phyloP scores from a whole-genome alignment of 2,888 invertebrate genomes.

The Thera obeliscata region DNA sequence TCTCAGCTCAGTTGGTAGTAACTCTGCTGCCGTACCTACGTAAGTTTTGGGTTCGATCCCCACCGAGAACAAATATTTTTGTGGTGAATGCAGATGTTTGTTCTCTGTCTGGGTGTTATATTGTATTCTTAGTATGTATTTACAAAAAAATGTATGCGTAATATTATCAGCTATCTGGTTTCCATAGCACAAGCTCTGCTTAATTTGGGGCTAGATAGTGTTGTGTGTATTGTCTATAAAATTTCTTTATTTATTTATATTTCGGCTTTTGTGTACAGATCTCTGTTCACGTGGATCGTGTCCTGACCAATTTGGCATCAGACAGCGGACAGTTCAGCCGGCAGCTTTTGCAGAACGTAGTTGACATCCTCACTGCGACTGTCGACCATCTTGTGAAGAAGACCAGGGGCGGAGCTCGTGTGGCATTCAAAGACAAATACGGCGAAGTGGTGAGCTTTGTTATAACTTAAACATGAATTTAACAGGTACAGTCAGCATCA shows the following conservation, averaged over 20 bases:
- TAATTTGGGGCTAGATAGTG: no score
- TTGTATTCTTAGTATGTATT: no score
- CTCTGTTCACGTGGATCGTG: constrained; percentile 74
- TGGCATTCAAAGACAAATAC: constrained; percentile 72
- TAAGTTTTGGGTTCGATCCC: no score
- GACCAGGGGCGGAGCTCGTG: constrained; percentile 55
- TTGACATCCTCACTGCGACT: constrained; percentile 79
- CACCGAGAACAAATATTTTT: no score
- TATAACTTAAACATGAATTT: not conserved
- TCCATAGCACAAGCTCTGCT: no score
- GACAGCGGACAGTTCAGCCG: constrained; percentile 84
- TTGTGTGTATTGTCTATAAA: no score
- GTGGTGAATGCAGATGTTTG: no score
- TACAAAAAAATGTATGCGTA: no score
- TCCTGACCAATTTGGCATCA: constrained; percentile 81
- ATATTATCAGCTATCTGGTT: no score
- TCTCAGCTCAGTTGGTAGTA: no score
- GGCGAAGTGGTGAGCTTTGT: constrained; percentile 71
- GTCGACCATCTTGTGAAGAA: constrained; percentile 52
- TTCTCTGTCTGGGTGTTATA: no score
- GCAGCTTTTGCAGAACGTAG: constrained; percentile 84
- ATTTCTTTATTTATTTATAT: not conserved
- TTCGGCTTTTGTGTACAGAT: constrained; percentile 56
- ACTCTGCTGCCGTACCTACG: no score
- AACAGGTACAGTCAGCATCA: not conserved